Evolutionary conservation across 2,113 vertebrate species (phyloP).

Genomic region (Cebus imitator): DNA sequence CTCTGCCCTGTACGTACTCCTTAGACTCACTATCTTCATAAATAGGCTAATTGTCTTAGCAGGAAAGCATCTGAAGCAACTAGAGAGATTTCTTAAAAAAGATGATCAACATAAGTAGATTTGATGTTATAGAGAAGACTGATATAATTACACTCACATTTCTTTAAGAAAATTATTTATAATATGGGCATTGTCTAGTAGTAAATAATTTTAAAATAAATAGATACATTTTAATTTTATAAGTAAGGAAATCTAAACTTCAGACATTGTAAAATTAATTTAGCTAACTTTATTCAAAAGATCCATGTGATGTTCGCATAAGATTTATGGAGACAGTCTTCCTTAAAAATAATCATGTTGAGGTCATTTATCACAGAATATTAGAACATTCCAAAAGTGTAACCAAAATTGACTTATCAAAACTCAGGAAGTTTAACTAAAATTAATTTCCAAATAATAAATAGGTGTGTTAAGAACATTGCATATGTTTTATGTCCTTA

Average conservation of each 20-base stretch:
- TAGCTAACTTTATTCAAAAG: neutral
- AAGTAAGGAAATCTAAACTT: neutral
- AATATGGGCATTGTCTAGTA: neutral
- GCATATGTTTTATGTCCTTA: neutral
- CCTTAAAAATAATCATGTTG: neutral
- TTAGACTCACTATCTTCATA: conserved; percentile 15
- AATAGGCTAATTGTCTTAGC: neutral
- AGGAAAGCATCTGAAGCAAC: neutral
- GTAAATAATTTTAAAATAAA: neutral
- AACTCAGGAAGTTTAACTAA: conserved; percentile 9
- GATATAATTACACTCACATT: neutral
- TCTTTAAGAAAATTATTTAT: neutral
- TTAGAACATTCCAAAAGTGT: neutral
- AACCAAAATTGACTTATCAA: neutral
- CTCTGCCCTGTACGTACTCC: neutral
- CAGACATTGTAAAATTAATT: neutral
- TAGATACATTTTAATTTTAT: neutral
- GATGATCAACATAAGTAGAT: neutral
- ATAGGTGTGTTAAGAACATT: neutral
- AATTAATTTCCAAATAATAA: conserved; percentile 41
- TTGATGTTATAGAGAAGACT: neutral
- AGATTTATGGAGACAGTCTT: neutral
- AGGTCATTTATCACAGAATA: neutral
- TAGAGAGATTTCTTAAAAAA: neutral
- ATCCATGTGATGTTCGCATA: neutral